phyloP scores from a whole-genome alignment of 2,888 invertebrate species.

The Thereva unica region DNA sequence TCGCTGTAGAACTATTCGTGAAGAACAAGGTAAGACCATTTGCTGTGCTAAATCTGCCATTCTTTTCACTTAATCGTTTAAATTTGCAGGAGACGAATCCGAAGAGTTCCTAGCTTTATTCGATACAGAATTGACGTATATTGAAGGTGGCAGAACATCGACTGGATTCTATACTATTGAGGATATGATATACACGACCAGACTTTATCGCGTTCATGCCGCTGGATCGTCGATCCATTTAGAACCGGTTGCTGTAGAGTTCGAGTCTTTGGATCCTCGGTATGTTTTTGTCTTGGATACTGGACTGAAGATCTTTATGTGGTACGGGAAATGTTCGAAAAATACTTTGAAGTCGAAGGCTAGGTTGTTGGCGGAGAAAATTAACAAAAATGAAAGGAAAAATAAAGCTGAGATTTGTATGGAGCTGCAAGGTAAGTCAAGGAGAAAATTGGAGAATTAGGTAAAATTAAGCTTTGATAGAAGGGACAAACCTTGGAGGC shows the following conservation, averaged over 20 bases:
- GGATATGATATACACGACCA: slow-evolving; percentile 80
- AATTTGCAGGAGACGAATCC: slow-evolving; percentile 75
- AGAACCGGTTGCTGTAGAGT: slow-evolving; percentile 78
- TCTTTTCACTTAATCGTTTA: neutral
- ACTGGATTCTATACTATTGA: slow-evolving; percentile 98
- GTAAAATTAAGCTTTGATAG: too few relatives aligned
- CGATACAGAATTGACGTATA: slow-evolving; percentile 87
- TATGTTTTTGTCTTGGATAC: slow-evolving; percentile 91
- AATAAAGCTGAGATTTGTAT: slow-evolving; percentile 89
- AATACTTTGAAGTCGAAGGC: slow-evolving; percentile 82
- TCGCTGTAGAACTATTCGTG: slow-evolving; percentile 88
- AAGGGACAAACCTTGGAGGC: too few relatives aligned
- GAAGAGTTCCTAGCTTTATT: slow-evolving; percentile 94
- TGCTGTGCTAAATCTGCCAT: neutral
- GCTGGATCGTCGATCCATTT: slow-evolving; percentile 86
- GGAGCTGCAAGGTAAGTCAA: slow-evolving; percentile 67
- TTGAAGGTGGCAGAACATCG: slow-evolving; percentile 96
- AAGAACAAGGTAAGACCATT: slow-evolving; percentile 77
- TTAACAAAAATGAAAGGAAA: slow-evolving; percentile 97
- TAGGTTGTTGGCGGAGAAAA: slow-evolving; percentile 90
- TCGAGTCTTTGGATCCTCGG: slow-evolving; percentile 81
- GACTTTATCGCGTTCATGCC: slow-evolving; percentile 87
- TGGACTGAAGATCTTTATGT: slow-evolving; percentile 83
- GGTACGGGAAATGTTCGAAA: slow-evolving; percentile 79
- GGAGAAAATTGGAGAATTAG: too few relatives aligned